Conservation (phyloP, 2,888 invertebrate species). For the Stenchaetothrips biformis region DNA sequence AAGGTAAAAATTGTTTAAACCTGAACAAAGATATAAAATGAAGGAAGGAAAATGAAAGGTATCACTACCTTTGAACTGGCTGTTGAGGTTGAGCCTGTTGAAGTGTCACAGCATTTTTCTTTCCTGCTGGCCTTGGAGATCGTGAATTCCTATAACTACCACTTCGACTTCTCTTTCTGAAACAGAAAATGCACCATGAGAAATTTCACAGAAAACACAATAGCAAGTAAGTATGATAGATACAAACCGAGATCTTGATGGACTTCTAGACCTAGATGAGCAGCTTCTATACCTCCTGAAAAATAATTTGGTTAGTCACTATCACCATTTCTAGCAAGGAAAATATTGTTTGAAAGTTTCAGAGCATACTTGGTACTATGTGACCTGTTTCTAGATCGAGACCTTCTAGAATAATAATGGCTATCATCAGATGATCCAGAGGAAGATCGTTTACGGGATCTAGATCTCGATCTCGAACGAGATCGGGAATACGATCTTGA, state of each 20-base stretch:
- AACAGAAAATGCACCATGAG: background rate
- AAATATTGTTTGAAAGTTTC: background rate
- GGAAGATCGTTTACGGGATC: constrained; percentile 26
- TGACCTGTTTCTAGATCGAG: constrained; percentile 30
- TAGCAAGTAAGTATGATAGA: too few species aligned
- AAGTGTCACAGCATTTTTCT: constrained; percentile 38
- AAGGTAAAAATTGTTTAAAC: constrained; percentile 28
- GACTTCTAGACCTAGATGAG: constrained; percentile 44
- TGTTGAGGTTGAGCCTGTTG: constrained; percentile 45
- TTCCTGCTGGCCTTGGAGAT: constrained; percentile 41
- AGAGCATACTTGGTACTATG: constrained; percentile 19
- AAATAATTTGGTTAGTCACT: background rate
- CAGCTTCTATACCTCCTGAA: constrained; percentile 1
- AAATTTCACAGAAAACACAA: background rate
- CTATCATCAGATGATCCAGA: constrained; percentile 23
- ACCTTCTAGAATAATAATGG: constrained; percentile 26
- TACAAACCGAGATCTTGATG: constrained; percentile 42
- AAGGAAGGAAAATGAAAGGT: background rate
- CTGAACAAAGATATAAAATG: constrained; percentile 27
- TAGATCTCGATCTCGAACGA: constrained; percentile 37
- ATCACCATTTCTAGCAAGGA: background rate
- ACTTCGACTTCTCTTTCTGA: constrained; percentile 15
- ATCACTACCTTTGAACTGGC: constrained; percentile 43
- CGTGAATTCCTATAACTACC: constrained; percentile 37
- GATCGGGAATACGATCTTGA: constrained; percentile 40